Evolutionary conservation across 2,113 vertebrate species (phyloP).

Genomic region (Chaenocephalus aceratus): DNA sequence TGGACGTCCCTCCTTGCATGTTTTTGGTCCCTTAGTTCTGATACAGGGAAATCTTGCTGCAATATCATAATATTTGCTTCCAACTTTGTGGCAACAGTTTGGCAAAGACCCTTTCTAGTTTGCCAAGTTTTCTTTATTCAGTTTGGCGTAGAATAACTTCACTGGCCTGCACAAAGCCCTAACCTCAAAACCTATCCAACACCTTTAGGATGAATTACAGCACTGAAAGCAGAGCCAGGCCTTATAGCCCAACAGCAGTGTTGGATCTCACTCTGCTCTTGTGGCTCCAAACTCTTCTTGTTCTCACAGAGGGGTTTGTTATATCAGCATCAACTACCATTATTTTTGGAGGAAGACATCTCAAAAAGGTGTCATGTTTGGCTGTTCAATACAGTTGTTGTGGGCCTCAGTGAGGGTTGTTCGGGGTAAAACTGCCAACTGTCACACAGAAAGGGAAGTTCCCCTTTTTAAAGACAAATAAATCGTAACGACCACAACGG

Average conservation of each 20-base stretch:
- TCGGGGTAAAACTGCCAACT: slow-evolving; percentile 18
- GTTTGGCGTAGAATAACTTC: not conserved
- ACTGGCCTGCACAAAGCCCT: not conserved
- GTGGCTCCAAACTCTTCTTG: not conserved
- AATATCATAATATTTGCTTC: not conserved
- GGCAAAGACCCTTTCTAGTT: not conserved
- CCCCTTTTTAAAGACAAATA: slow-evolving; percentile 58
- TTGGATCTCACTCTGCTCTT: not conserved
- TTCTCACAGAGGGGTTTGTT: too few species aligned
- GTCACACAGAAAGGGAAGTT: slow-evolving; percentile 50
- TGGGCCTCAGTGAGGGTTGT: not conserved
- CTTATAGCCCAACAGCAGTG: not conserved
- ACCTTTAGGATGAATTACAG: not conserved
- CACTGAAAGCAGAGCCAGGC: not conserved
- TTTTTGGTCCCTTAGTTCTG: not conserved
- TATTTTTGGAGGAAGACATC: not conserved
- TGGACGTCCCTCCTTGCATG: not conserved
- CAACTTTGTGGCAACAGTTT: not conserved
- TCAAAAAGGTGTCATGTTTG: not conserved
- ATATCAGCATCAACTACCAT: too few species aligned
- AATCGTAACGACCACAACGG: slow-evolving; percentile 47
- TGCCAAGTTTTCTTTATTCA: not conserved
- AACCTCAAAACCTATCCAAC: too few species aligned
- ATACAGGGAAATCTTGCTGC: not conserved
- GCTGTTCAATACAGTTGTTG: not conserved